Conservation (phyloP, 1,140 invertebrate genomes). For the Danaus plexippus region DNA sequence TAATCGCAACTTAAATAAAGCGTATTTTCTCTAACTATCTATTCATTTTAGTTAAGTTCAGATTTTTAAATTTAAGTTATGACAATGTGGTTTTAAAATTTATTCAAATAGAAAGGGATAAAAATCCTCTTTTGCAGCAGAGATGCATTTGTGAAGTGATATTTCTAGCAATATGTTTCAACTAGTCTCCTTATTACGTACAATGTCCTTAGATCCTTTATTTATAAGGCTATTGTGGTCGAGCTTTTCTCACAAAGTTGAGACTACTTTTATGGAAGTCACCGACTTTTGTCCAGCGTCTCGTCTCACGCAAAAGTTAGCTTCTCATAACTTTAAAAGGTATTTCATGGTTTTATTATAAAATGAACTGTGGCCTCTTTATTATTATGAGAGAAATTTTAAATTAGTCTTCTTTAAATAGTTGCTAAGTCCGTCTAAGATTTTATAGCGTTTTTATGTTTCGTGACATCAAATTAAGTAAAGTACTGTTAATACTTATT, state of each 20-base stretch:
- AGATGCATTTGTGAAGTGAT: too few relatives aligned
- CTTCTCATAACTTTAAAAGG: conserved; percentile 6
- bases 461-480: too few relatives aligned
- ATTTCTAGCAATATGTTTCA: conserved; percentile 6
- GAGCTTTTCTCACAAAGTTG: conserved; percentile 6
- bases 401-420: conserved; percentile 6
- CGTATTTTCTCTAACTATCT: too few relatives aligned
- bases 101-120: too few relatives aligned
- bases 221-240: conserved; percentile 15
- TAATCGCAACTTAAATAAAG: too few relatives aligned
- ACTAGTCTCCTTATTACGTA: not conserved
- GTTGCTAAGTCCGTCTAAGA: too few relatives aligned
- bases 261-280: conserved; percentile 10
- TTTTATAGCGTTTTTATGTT: too few relatives aligned
- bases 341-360: conserved; percentile 8
- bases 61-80: too few relatives aligned
- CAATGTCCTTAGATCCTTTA: conserved; percentile 9
- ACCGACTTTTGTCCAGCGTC: conserved; percentile 6
- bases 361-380: conserved; percentile 4
- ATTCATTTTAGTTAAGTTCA: too few relatives aligned
- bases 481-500: too few relatives aligned
- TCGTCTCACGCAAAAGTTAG: conserved; percentile 7
- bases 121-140: too few relatives aligned
- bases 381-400: conserved; percentile 8
- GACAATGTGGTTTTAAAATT: too few relatives aligned